phyloP scores from a whole-genome alignment of 92 coral and sea anemone species.

The Epizoanthus rinbou region DNA sequence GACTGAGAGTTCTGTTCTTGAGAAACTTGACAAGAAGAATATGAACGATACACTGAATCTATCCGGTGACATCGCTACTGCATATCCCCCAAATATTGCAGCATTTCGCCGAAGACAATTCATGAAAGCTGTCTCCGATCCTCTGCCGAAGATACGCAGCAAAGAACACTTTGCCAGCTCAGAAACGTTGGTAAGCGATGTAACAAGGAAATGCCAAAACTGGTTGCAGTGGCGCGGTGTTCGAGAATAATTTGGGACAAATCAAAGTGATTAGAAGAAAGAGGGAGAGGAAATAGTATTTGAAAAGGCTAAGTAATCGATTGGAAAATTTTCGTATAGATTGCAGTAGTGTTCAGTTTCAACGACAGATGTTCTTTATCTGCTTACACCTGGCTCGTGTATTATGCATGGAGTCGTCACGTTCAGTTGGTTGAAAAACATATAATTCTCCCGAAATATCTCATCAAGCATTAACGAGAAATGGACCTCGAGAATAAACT shows the following conservation, averaged over 20 bases:
- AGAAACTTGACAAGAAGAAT: not conserved
- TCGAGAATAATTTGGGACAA: not conserved
- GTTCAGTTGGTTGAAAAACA: too few species aligned
- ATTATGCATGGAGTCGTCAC: too few species aligned
- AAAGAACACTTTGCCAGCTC: not conserved
- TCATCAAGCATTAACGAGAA: too few species aligned
- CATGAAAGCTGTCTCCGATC: conserved; percentile 1
- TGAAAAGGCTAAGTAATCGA: too few species aligned
- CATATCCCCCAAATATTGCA: not conserved
- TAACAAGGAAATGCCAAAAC: conserved; percentile 2
- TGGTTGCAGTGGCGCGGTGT: conserved; percentile 12
- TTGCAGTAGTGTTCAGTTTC: too few species aligned
- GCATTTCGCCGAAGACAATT: conserved; percentile 16
- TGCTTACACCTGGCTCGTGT: too few species aligned
- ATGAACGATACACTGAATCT: not conserved
- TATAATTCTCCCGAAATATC: too few species aligned
- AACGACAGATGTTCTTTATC: too few species aligned
- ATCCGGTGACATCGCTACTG: not conserved
- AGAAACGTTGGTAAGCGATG: not conserved
- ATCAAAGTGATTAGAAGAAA: too few species aligned
- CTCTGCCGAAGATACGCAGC: not conserved
- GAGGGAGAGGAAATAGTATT: too few species aligned
- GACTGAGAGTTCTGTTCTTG: not conserved
- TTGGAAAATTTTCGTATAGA: too few species aligned
- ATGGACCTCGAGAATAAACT: too few species aligned